Conservation (phyloP, 1,140 invertebrate genomes). For the Vollenhovia emeryi region DNA sequence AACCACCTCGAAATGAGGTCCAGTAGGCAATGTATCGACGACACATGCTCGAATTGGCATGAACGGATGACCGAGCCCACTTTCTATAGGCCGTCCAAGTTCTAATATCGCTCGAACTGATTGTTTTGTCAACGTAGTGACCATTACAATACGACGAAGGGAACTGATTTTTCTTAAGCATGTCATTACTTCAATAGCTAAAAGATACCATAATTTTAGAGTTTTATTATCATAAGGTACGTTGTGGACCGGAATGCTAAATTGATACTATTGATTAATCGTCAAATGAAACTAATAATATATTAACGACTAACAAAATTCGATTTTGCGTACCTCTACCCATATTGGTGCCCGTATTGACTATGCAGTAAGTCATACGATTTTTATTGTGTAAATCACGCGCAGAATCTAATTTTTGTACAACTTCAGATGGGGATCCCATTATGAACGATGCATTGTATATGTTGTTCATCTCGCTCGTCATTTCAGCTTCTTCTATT, state of each 20-base stretch:
- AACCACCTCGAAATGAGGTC: slow-evolving; percentile 81
- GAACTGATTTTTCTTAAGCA: slow-evolving; percentile 79
- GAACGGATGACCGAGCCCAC: slow-evolving; percentile 78
- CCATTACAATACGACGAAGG: slow-evolving; percentile 81
- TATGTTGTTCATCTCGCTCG: slow-evolving; percentile 81
- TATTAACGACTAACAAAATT: slow-evolving; percentile 15
- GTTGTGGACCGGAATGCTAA: not conserved
- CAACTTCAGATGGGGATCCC: slow-evolving; percentile 78
- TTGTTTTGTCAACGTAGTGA: slow-evolving; percentile 84
- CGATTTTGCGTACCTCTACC: slow-evolving; percentile 78
- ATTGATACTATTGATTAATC: slow-evolving; percentile 26
- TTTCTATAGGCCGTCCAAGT: slow-evolving; percentile 79
- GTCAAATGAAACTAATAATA: slow-evolving; percentile 22
- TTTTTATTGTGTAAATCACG: slow-evolving; percentile 70
- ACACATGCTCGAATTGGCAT: slow-evolving; percentile 81
- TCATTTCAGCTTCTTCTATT: slow-evolving; percentile 83
- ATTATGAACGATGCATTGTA: slow-evolving; percentile 82
- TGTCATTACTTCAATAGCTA: slow-evolving; percentile 81
- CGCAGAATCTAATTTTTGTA: slow-evolving; percentile 72
- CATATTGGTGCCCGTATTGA: slow-evolving; percentile 81
- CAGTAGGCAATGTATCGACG: slow-evolving; percentile 81
- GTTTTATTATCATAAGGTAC: slow-evolving; percentile 4
- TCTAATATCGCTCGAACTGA: slow-evolving; percentile 83
- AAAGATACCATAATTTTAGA: slow-evolving; percentile 62
- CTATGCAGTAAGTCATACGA: slow-evolving; percentile 77